Evolutionary conservation across 1,140 invertebrate species (phyloP), one percentile per base, ranked within the genome.

Genomic region (Copidosoma floridanum): DNA sequence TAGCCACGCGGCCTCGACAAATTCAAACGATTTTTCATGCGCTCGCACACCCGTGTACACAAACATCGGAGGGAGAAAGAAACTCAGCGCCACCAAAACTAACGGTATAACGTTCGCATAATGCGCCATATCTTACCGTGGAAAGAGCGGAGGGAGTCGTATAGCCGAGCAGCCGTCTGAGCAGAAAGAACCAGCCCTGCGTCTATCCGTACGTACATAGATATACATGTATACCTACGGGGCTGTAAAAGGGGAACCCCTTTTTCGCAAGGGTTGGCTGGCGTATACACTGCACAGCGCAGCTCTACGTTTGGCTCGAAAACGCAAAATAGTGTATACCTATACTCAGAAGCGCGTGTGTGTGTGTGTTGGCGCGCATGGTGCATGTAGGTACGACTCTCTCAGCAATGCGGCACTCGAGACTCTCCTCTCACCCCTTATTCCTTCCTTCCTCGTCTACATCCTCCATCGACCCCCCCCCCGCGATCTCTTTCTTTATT

Each of bases 391-490:
- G n/a, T n/a, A n/a, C n/a, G n/a, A n/a, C n/a, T n/a, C 38, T 8
- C 44, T 37, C 56, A 35, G 50, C 53, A 63, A 52, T 58, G 62
- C 51, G 66, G 65, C 65, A 73, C 71, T 72, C 71, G 71, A 73
- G 69, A 74, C 72, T 71, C 67, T 50, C 54, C 71, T 67, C 56
- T 68, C 64, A 24, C 57, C 58, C 44, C 59, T n/a, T n/a, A n/a
- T n/a, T n/a, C n/a, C n/a, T 63, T 68, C 68, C 65, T 65, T 69
- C 68, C 65, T 68, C 56, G 55, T 55, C 41, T 21, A 41, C 53
- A 27, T 57, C 37, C 56, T 41, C 41, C 41, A 57, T 52, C 41
- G 55, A 63, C 63, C 56, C 68, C 29, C 35, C 46, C 46, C 29
- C 24, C 44, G 23, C 54, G n/a, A n/a, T n/a, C n/a, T 52, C 11